These are phyloP conservation scores for Drosophila ezoana DNA, from an alignment of 2,888 invertebrate species.

Conservation along the genomic window DNA sequence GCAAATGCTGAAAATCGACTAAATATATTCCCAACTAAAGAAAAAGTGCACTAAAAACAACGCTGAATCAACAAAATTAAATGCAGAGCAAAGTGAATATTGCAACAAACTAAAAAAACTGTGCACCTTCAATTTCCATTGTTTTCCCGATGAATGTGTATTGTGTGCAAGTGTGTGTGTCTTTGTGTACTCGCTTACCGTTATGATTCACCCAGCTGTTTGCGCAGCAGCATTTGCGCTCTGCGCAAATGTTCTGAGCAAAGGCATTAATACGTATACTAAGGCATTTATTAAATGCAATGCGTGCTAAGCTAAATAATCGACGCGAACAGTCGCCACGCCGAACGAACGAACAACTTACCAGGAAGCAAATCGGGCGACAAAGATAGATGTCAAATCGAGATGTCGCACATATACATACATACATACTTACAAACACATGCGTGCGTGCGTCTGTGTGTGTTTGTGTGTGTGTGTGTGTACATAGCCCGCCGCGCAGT, in stretches of 20 bases:
- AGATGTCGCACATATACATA: conserved; percentile 50
- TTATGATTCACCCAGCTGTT: conserved; percentile 76
- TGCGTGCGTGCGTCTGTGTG: conserved; percentile 2
- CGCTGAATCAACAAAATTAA: conserved; percentile 33
- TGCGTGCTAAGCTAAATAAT: conserved; percentile 44
- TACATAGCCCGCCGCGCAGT: conserved; percentile 41
- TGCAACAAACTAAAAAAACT: conserved; percentile 16
- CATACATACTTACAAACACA: not conserved
- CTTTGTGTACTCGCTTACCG: conserved; percentile 54
- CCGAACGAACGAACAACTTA: conserved; percentile 34
- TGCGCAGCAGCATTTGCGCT: conserved; percentile 68
- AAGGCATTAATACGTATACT: conserved; percentile 41
- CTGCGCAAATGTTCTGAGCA: conserved; percentile 65
- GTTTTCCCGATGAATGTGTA: conserved; percentile 13
- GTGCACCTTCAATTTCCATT: conserved; percentile 24
- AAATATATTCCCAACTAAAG: conserved; percentile 33
- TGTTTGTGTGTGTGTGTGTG: conserved; percentile 7
- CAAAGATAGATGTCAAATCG: conserved; percentile 77
- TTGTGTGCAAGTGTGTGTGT: conserved; percentile 8
- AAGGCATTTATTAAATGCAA: conserved; percentile 48
- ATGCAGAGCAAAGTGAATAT: conserved; percentile 38
- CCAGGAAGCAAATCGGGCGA: conserved; percentile 76
- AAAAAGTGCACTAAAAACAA: conserved; percentile 42
- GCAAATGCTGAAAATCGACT: conserved; percentile 49
- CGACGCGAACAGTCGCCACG: conserved; percentile 39